Conservation (phyloP, 2,113 vertebrate species). For the Sialia sialis region DNA sequence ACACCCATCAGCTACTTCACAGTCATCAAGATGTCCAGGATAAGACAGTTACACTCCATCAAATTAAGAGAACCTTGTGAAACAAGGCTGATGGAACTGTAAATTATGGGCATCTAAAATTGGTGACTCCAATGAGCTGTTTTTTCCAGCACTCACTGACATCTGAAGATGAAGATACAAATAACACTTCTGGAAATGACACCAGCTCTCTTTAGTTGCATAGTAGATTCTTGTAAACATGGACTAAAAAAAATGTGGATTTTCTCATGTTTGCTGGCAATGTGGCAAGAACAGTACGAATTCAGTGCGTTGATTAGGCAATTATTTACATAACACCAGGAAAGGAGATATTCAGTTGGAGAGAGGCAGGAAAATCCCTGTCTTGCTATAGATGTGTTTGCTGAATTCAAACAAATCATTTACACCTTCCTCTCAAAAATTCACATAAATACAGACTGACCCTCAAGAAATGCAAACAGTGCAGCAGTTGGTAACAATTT, state of each 20-base stretch:
- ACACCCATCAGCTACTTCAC: neutral
- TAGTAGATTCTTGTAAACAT: neutral
- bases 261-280: neutral
- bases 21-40: neutral
- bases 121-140: neutral
- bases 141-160: neutral
- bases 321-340: neutral
- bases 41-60: neutral
- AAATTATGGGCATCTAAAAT: neutral
- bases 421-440: neutral
- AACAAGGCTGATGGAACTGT: neutral
- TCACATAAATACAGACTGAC: neutral
- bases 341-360: neutral
- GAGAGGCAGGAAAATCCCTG: neutral
- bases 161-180: neutral
- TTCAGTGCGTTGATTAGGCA: neutral
- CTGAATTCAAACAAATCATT: neutral
- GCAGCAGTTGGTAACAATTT: conserved; percentile 7
- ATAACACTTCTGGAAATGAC: neutral
- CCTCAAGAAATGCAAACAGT: neutral
- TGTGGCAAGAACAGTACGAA: neutral
- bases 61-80: neutral
- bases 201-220: neutral
- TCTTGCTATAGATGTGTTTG: neutral
- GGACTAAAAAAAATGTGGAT: neutral